Percentiles rank a stretch among this genome's conserved stretches.
phyloP scores from a whole-genome alignment of 2,888 invertebrate genomes.

The Electrophaes corylata region DNA sequence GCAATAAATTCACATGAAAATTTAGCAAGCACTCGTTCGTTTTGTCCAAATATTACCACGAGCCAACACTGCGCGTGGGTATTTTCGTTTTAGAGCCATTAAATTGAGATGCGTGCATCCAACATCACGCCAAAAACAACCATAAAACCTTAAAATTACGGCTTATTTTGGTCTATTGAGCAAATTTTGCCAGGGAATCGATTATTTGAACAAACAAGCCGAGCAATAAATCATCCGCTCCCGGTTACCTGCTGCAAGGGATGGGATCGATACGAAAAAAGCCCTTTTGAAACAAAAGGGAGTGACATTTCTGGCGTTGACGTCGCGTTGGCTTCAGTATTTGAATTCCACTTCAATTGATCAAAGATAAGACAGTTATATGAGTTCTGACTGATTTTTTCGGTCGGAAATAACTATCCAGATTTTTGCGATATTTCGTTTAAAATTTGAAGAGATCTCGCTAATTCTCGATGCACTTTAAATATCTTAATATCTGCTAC shows the following conservation, averaged over 20 bases:
- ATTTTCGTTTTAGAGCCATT: constrained; percentile 72
- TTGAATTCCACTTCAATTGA: constrained; percentile 44
- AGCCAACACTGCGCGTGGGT: constrained; percentile 61
- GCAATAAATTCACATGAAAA: constrained; percentile 67
- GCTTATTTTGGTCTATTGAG: constrained; percentile 46
- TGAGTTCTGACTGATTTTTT: constrained; percentile 35
- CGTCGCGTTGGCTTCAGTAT: constrained; percentile 41
- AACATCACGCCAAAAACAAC: constrained; percentile 45
- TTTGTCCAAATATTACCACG: constrained; percentile 72
- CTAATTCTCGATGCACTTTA: constrained; percentile 15
- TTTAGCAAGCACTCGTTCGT: constrained; percentile 63
- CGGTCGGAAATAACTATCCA: constrained; percentile 37
- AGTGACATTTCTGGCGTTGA: constrained; percentile 70
- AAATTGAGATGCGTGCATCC: constrained; percentile 62
- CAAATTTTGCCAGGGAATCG: constrained; percentile 65
- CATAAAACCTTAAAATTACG: constrained; percentile 44
- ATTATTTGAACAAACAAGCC: constrained; percentile 82
- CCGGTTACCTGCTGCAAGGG: constrained; percentile 79
- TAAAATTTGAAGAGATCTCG: constrained; percentile 19
- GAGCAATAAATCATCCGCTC: constrained; percentile 80
- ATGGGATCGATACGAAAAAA: constrained; percentile 75
- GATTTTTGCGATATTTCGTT: constrained; percentile 33
- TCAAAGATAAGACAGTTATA: constrained; percentile 45
- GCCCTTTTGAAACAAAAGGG: constrained; percentile 72
- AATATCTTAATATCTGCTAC: constrained; percentile 27